Base-by-base conservation (phyloP, 2,888 invertebrate genomes). In the Andrena flavipes region DNA sequence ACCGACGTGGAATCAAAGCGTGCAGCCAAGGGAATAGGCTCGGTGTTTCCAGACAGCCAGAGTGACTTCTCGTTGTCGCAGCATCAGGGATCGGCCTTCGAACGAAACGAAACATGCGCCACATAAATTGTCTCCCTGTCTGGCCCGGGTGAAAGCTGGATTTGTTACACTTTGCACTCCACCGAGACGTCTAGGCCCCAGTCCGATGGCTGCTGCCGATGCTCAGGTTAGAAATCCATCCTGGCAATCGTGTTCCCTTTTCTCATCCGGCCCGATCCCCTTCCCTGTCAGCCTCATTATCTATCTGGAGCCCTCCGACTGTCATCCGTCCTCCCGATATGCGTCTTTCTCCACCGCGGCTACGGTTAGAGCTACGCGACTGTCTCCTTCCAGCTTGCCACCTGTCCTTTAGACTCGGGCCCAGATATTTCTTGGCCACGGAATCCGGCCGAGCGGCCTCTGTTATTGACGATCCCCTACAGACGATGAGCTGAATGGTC, bases 101-200 rank as follows among this genome's bases (percentile, higher is more conserved):
- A 92, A 92, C 90, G 89, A 90, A 91, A 92, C 91, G 91, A 92
- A 92, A 92, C 91, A 91, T 91, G 92, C 92, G 93, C 92, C 93
- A 93, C 93, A 93, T 93, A 93, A 93, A 93, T 93, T 93, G 92
- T 93, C 93, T 90, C 90, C 89, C 91, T 93, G 93, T 93, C 93
- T 91, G 89, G 89, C 89, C 76, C 90, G 91, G 91, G 92, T 93
- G 93, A 93, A 93, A 93, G 93, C 93, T 93, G 93, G 93, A 93
- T 93, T 93, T 93, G 93, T 93, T 93, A 93, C 92, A 93, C 93
- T 93, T 93, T 93, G 92, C 93, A 93, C 93, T 92, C 91, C 88
- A 80, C 88, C 88, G 84, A 90, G 90, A 91, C 90, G 90, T 92
- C 92, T 91, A 92, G 92, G 80, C 62, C 87, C 88, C 82, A 62